phyloP scores from a whole-genome alignment of 2,113 vertebrate genomes.

The Hemibagrus wyckioides region DNA sequence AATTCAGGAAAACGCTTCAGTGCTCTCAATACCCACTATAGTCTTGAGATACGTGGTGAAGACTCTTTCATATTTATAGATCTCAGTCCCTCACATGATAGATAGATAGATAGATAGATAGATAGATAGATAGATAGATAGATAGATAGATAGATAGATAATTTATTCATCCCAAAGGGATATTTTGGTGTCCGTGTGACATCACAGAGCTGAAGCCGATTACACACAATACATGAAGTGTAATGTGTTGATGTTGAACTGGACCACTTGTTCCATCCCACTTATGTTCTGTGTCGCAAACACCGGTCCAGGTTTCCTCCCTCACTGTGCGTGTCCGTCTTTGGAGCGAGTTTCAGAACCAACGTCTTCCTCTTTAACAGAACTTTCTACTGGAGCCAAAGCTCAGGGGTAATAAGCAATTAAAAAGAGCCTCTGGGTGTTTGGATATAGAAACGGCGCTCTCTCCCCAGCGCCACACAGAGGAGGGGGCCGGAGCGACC shows the following conservation, averaged over 20 bases:
- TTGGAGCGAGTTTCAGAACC: background rate
- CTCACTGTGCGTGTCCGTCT: background rate
- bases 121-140: no score
- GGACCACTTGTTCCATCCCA: background rate
- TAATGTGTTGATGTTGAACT: background rate
- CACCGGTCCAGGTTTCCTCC: background rate
- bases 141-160: no score
- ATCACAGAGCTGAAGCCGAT: background rate
- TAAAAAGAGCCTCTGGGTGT: constrained; percentile 65
- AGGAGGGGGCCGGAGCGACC: constrained; percentile 65
- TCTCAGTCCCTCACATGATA: background rate
- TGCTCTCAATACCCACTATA: background rate
- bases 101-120: no score
- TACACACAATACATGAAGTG: background rate
- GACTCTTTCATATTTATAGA: background rate
- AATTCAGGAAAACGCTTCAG: background rate
- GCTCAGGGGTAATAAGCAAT: constrained; percentile 58
- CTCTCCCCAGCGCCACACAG: constrained; percentile 60
- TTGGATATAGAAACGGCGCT: constrained; percentile 69
- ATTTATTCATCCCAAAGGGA: no score
- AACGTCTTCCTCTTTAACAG: constrained; percentile 46
- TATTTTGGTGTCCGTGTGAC: background rate
- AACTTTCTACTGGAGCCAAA: constrained; percentile 53
- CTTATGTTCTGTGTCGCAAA: background rate
- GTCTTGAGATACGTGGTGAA: background rate